Evolutionary conservation across 2,888 invertebrate species (phyloP).

Genomic region (Girardia tigrina): DNA sequence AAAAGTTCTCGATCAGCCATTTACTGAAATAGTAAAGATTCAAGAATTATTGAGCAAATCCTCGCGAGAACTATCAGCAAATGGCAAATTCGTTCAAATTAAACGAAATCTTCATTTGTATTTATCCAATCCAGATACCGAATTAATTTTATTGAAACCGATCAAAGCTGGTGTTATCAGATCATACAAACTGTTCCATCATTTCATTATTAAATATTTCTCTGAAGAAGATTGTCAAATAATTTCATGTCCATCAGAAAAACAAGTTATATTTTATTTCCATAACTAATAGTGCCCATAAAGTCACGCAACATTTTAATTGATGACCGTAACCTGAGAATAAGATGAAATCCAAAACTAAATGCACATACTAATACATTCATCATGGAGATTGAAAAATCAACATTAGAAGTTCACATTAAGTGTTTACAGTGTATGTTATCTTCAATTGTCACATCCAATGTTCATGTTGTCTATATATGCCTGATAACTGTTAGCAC

Average conservation of each 20-base stretch:
- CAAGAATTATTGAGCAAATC: neutral
- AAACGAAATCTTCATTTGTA: neutral
- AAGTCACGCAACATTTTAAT: too few relatives aligned
- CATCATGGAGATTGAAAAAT: too few relatives aligned
- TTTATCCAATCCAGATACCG: neutral
- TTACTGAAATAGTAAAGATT: neutral
- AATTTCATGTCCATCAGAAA: neutral
- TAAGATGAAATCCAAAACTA: too few relatives aligned
- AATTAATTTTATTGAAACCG: neutral
- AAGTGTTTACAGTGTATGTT: too few relatives aligned
- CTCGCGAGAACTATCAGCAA: neutral
- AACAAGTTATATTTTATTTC: too few relatives aligned
- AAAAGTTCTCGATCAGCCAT: neutral
- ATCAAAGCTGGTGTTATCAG: neutral
- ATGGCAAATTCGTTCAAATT: neutral
- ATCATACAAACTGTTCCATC: neutral
- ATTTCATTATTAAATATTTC: neutral
- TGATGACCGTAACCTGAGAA: too few relatives aligned
- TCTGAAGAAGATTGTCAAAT: neutral
- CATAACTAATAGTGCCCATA: too few relatives aligned
- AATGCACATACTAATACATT: too few relatives aligned
- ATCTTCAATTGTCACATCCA: too few relatives aligned
- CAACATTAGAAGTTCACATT: too few relatives aligned
- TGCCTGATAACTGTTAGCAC: too few relatives aligned
- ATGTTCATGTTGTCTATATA: too few relatives aligned